Conservation (phyloP, 1,140 invertebrate species). For the Zaprionus taronus region DNA sequence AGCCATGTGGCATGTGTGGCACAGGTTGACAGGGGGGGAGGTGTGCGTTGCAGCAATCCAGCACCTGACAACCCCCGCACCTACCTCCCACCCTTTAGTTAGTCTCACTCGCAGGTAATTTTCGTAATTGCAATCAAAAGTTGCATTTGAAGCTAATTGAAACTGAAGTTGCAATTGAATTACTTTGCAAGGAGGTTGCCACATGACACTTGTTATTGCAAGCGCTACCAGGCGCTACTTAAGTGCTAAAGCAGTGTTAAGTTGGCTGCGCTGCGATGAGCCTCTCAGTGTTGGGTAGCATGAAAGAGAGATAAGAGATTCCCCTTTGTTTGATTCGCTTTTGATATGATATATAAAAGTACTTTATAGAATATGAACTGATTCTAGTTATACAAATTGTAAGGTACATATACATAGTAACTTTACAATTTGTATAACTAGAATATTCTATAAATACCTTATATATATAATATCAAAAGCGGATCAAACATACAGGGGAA, state of each 20-base stretch:
- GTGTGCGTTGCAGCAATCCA: neutral
- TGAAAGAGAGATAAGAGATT: neutral
- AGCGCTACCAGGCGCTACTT: neutral
- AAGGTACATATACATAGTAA: too few relatives aligned
- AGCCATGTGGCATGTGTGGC: constrained; percentile 12
- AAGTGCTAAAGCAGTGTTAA: neutral
- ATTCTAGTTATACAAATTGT: too few relatives aligned
- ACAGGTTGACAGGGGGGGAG: neutral
- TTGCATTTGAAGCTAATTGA: constrained; percentile 26
- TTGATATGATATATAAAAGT: neutral
- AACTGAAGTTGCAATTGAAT: constrained; percentile 31
- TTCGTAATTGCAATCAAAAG: constrained; percentile 18
- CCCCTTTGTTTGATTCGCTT: neutral
- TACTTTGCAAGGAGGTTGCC: constrained; percentile 6
- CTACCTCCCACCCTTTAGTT: too few relatives aligned
- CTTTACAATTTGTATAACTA: too few relatives aligned
- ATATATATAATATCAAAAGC: too few relatives aligned
- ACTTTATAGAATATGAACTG: neutral
- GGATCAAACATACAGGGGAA: too few relatives aligned
- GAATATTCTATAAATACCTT: too few relatives aligned
- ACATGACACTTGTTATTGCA: constrained; percentile 1
- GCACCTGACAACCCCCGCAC: neutral
- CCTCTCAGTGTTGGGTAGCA: neutral
- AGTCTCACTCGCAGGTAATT: neutral
- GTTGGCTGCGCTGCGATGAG: constrained; percentile 1